Conservation (phyloP, 92 coral and sea anemone genomes). For the Isaurus tuberculatus region DNA sequence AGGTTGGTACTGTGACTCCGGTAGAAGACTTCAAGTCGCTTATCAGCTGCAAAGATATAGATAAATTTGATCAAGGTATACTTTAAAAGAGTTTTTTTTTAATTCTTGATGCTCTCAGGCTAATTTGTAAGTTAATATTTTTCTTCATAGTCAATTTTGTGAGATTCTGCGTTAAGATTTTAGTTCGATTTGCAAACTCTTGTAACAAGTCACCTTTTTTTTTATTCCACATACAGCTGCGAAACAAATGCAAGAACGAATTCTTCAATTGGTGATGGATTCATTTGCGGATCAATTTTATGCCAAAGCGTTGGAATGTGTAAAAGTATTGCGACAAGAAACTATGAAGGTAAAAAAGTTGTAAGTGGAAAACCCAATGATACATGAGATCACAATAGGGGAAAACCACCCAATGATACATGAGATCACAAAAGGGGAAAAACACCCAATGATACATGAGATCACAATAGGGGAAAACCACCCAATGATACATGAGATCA, state of each 20-base stretch:
- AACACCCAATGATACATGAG: too few species aligned
- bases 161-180: background rate
- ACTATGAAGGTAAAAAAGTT: conserved; percentile 73
- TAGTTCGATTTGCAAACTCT: background rate
- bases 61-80: conserved; percentile 87
- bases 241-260: conserved; percentile 90
- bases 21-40: conserved; percentile 84
- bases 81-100: background rate
- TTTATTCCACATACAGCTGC: conserved; percentile 65
- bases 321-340: conserved; percentile 75
- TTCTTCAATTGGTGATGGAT: conserved; percentile 84
- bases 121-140: background rate
- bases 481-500: too few species aligned
- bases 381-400: background rate
- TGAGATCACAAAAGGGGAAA: too few species aligned
- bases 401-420: too few species aligned
- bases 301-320: conserved; percentile 86
- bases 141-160: too few species aligned
- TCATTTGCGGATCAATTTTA: conserved; percentile 90
- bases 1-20: conserved; percentile 98
- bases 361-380: background rate
- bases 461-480: too few species aligned
- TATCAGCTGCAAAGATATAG: conserved; percentile 79
- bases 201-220: background rate
- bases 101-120: background rate